Conservation (phyloP, 2,888 invertebrate species). For the Chironomus tentans region DNA sequence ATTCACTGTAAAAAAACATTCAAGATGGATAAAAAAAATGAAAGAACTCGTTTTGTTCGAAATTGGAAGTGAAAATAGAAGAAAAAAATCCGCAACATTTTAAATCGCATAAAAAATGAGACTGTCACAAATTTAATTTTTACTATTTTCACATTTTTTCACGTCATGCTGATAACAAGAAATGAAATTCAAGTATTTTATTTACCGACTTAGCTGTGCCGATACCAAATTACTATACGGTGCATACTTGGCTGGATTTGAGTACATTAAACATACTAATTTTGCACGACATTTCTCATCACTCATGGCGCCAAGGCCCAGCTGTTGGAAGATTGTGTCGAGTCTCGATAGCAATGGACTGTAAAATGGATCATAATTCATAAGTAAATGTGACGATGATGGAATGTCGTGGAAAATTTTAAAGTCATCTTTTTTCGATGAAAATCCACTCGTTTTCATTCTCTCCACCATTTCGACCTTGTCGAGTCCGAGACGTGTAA, state of each 20-base stretch:
- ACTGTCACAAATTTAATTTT: neutral
- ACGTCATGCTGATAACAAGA: neutral
- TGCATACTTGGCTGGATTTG: constrained; percentile 78
- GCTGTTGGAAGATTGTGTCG: constrained; percentile 70
- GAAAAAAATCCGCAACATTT: neutral
- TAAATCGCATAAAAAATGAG: neutral
- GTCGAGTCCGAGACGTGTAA: constrained; percentile 48
- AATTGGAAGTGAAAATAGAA: neutral
- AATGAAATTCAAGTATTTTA: neutral
- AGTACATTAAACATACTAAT: constrained; percentile 79
- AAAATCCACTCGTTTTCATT: constrained; percentile 43
- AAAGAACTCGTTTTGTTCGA: neutral
- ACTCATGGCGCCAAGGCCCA: constrained; percentile 53
- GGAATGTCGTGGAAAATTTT: constrained; percentile 83
- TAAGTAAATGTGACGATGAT: constrained; percentile 67
- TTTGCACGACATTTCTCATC: constrained; percentile 69
- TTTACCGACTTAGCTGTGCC: constrained; percentile 74
- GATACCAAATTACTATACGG: constrained; percentile 83
- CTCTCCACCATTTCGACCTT: constrained; percentile 54
- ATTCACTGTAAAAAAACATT: constrained; percentile 63
- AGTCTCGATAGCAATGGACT: constrained; percentile 74
- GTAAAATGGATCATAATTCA: constrained; percentile 85
- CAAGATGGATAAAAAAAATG: neutral
- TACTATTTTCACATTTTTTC: neutral
- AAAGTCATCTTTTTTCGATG: constrained; percentile 52